phyloP scores from a whole-genome alignment of 2,888 invertebrate genomes.

The Cephus sareptanus region DNA sequence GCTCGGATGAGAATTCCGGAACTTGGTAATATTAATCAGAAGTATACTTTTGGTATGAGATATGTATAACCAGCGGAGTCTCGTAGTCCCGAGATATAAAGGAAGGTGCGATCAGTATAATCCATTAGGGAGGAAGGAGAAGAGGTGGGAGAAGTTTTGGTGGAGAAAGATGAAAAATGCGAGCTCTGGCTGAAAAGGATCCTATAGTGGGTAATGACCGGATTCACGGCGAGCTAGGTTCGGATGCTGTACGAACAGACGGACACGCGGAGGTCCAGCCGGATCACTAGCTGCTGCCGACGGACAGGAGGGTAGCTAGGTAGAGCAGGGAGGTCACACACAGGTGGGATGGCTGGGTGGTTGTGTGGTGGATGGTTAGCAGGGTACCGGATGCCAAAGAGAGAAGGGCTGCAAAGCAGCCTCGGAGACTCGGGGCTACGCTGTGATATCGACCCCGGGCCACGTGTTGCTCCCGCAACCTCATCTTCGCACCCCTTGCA shows the following conservation, averaged over 20 bases:
- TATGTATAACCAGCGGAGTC: background rate
- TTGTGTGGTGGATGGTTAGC: background rate
- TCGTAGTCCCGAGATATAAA: background rate
- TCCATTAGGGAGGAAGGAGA: background rate
- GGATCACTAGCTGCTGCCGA: background rate
- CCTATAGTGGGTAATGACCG: background rate
- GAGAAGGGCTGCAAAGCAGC: background rate
- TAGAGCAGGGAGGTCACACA: background rate
- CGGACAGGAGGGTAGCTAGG: background rate
- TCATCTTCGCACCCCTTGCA: conserved; percentile 1
- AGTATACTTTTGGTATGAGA: too few species aligned
- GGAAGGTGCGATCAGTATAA: background rate
- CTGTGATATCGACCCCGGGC: conserved; percentile 21
- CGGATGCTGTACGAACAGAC: background rate
- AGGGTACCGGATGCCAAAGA: background rate
- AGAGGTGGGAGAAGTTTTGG: background rate
- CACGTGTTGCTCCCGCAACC: conserved; percentile 22
- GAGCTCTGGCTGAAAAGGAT: background rate
- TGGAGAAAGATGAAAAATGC: background rate
- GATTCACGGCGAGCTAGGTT: background rate
- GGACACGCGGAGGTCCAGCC: background rate
- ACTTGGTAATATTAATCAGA: background rate
- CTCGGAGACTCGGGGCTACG: conserved; percentile 8
- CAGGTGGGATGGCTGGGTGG: background rate
- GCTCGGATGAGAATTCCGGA: background rate